Percentiles rank a stretch among this genome's conserved stretches.
Conservation (phyloP, 1,140 invertebrate species). For the Drosophila trapezifrons region DNA sequence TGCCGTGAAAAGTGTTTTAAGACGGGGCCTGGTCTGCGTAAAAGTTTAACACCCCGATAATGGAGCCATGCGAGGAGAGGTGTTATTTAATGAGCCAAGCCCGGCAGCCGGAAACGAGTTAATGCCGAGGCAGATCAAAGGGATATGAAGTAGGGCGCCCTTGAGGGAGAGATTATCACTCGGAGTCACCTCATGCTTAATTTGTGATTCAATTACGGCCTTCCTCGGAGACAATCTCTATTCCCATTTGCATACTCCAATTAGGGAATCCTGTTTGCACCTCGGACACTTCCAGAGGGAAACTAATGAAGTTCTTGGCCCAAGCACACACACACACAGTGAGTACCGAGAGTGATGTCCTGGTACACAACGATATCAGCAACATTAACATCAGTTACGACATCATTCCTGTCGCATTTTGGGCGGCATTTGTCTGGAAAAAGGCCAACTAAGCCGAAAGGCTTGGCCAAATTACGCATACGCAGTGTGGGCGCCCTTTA, state of each 20-base stretch:
- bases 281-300: conserved; percentile 1
- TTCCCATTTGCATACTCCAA: conserved; percentile 13
- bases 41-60: conserved; percentile 63
- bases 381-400: conserved; percentile 26
- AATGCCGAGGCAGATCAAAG: conserved; percentile 21
- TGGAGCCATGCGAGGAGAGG: conserved; percentile 32
- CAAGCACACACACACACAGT: not conserved
- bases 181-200: not conserved
- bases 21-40: conserved; percentile 46
- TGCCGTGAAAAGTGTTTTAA: conserved; percentile 58
- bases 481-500: conserved; percentile 67
- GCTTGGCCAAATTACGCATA: conserved; percentile 70
- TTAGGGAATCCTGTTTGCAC: conserved; percentile 1
- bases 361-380: conserved; percentile 10
- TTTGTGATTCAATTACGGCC: conserved; percentile 28
- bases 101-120: conserved; percentile 11
- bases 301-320: conserved; percentile 36
- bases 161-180: conserved; percentile 11
- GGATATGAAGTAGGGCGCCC: not conserved
- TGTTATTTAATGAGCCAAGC: conserved; percentile 37
- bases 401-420: conserved; percentile 23
- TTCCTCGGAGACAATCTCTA: too few species aligned
- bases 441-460: conserved; percentile 38
- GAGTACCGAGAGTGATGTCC: not conserved
- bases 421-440: conserved; percentile 26